Conservation (phyloP, 2,888 invertebrate species). For the Acleris emargana region DNA sequence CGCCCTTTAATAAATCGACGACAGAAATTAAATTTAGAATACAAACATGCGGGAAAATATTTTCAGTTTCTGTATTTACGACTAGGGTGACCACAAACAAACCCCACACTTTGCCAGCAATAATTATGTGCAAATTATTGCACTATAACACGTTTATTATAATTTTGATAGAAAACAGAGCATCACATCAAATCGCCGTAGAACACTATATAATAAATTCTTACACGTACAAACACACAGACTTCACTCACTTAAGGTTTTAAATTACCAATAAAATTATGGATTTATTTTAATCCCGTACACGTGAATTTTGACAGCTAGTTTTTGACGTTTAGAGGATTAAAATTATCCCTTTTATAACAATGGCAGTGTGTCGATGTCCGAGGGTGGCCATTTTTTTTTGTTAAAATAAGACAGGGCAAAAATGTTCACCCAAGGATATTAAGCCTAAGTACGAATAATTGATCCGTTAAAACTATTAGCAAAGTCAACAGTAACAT, state of each 20-base stretch:
- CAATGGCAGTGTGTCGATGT: constrained; percentile 68
- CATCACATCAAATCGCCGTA: constrained; percentile 45
- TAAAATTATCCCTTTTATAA: constrained; percentile 44
- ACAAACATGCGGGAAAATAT: too few species aligned
- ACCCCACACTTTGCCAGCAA: constrained; percentile 38
- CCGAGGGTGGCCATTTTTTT: constrained; percentile 55
- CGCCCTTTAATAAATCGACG: background rate
- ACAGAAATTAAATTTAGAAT: too few species aligned
- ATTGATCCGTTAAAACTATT: constrained; percentile 67
- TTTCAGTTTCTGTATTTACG: background rate
- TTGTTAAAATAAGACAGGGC: constrained; percentile 29
- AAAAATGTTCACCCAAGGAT: constrained; percentile 65
- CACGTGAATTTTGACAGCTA: constrained; percentile 5
- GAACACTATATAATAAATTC: constrained; percentile 42
- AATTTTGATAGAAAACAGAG: constrained; percentile 47
- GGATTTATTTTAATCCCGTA: constrained; percentile 32
- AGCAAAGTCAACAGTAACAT: constrained; percentile 53
- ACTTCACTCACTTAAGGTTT: constrained; percentile 44
- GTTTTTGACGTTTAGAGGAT: constrained; percentile 19
- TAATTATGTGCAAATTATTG: constrained; percentile 45
- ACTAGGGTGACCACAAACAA: constrained; percentile 43
- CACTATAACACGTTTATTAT: constrained; percentile 40
- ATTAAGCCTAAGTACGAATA: constrained; percentile 70
- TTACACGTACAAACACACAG: constrained; percentile 46
- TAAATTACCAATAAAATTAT: constrained; percentile 44